Base-by-base conservation (phyloP, 92 coral and sea anemone genomes). In the Bergia sp. region DNA sequence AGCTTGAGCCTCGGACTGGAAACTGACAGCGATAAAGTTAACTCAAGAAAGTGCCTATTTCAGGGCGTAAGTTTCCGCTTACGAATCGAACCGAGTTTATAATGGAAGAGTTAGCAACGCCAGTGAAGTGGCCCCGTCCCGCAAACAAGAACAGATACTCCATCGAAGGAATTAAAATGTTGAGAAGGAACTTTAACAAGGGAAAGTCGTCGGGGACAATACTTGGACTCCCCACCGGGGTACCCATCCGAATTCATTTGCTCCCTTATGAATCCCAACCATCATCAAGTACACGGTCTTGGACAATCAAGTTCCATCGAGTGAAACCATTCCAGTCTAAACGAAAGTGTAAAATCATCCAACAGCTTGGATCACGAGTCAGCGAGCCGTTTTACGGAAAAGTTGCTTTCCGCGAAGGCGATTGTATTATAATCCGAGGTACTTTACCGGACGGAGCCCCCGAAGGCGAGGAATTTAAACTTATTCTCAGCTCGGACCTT, bases 381-480 rank as follows among this genome's bases (percentile, higher is more conserved):
- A 84, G 87, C 41, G 87, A 84, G 69, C 87, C 87, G 40, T 84
- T 84, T 71, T 84, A 84, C 16, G 87, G 87, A 47, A 84, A 84
- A 72, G 87, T 84, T 37, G 71, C 87, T 84, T 84, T 84, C 87
- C 87, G 87, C 12, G 87, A 84, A 71, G 87, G 87, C 21, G 87
- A 84, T 44, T 84, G 87, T 71, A 84, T 84, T 11, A 84, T 84
- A 13, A 84, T 84, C 43, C 87, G 87, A 5, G 87, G 87, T 0
- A 69, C 78, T 0, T 84, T 84, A 45, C 87, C 87, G 47, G 87
- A 84, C 67, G 87, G 87, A 1, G 87, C 79, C 47, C 79, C 79
- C 1, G 87, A 84, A 50, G 87, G 87, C 12, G 87, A 84, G 16
- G 87, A 84, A 15, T 84, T 84, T 47, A 84, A 84, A 10, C 87